These are phyloP conservation scores for Notarius quadriscutis DNA, from an alignment of 2,113 vertebrate species.

Conservation along the genomic window DNA sequence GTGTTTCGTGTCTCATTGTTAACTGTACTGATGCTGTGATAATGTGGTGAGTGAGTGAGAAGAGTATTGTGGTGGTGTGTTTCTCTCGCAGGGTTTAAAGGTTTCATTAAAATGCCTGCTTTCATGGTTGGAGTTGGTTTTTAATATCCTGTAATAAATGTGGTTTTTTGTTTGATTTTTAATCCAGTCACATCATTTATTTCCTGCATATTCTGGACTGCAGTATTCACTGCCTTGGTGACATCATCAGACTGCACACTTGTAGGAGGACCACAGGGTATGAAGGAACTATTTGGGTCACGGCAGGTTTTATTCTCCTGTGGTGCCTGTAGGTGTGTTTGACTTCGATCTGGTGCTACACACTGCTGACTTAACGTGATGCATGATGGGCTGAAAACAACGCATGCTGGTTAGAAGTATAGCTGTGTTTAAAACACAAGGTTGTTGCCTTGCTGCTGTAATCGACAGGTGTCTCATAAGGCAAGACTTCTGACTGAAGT, in stretches of 20 bases:
- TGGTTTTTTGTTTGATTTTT: slow-evolving; percentile 60
- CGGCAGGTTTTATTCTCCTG: neutral
- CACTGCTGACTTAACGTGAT: too few species aligned
- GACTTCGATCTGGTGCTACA: too few species aligned
- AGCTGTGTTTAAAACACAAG: too few species aligned
- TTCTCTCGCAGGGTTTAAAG: slow-evolving; percentile 26
- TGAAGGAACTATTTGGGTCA: neutral
- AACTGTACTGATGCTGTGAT: slow-evolving; percentile 60
- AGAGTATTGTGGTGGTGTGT: neutral
- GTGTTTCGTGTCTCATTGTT: slow-evolving; percentile 3
- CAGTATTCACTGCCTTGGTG: neutral
- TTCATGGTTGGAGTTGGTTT: slow-evolving; percentile 56
- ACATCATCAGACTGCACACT: neutral
- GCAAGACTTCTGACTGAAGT: too few species aligned
- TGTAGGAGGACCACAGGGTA: neutral
- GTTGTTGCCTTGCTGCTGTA: too few species aligned
- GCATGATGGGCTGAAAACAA: too few species aligned
- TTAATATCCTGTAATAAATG: slow-evolving; percentile 74
- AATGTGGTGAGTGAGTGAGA: neutral
- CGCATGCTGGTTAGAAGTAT: too few species aligned
- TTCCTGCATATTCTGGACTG: neutral
- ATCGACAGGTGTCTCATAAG: too few species aligned
- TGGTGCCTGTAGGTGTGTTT: too few species aligned
- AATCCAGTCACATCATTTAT: slow-evolving; percentile 37
- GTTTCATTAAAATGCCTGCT: slow-evolving; percentile 64